Evolutionary conservation across 1,140 invertebrate genomes (phyloP).

Genomic region (Eupristina koningsbergeri): DNA sequence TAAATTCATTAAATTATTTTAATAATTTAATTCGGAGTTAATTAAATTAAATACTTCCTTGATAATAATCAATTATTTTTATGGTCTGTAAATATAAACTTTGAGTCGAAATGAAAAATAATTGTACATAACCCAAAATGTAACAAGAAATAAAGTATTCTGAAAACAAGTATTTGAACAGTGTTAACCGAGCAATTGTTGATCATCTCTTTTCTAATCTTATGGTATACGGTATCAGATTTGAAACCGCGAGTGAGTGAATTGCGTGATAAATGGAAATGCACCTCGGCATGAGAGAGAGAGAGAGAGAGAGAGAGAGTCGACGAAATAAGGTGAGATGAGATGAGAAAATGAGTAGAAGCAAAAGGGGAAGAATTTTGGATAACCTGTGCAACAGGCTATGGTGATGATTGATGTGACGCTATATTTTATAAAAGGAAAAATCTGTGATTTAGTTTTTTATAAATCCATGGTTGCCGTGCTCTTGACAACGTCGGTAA

Average conservation of each 20-base stretch:
- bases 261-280: constrained; percentile 68
- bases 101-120: background rate
- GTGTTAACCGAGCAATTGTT: constrained; percentile 13
- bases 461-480: background rate
- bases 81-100: background rate
- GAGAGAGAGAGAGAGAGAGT: constrained; percentile 31
- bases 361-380: background rate
- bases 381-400: constrained; percentile 63
- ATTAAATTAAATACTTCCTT: too few relatives aligned
- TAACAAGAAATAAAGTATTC: background rate
- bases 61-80: too few relatives aligned
- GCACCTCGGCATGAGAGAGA: constrained; percentile 54
- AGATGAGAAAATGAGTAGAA: constrained; percentile 17
- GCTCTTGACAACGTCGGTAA: background rate
- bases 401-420: constrained; percentile 70
- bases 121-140: background rate
- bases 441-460: constrained; percentile 66
- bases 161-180: background rate
- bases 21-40: too few relatives aligned
- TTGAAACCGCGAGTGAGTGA: constrained; percentile 5
- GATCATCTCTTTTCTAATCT: constrained; percentile 16
- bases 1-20: too few relatives aligned
- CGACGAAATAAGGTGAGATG: background rate
- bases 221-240: background rate
- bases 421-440: constrained; percentile 59